Evolutionary conservation across 2,113 vertebrate genomes (phyloP).

Genomic region (Nycticorax nycticorax): DNA sequence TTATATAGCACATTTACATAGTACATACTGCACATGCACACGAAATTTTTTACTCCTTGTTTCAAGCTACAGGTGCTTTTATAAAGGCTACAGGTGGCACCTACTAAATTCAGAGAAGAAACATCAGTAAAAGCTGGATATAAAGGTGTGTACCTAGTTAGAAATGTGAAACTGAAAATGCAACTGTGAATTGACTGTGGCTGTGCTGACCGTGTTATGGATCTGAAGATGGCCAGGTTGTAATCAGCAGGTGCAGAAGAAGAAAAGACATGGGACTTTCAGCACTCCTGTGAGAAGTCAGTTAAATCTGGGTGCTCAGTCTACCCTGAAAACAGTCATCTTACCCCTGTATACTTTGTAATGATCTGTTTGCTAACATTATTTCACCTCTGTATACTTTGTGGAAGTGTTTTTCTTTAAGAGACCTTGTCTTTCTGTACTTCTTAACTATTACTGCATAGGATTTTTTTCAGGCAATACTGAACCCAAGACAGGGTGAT

Average conservation of each 20-base stretch:
- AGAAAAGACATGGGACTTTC: background rate
- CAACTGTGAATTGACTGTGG: background rate
- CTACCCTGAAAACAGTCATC: background rate
- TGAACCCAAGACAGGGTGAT: background rate
- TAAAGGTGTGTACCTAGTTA: background rate
- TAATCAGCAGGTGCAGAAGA: background rate
- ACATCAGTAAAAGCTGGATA: background rate
- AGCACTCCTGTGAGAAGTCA: background rate
- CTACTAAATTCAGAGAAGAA: background rate
- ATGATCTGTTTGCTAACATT: background rate
- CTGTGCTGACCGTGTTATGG: background rate
- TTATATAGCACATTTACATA: background rate
- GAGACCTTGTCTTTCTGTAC: background rate
- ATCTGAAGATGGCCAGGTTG: background rate
- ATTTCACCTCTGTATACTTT: background rate
- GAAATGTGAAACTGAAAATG: background rate
- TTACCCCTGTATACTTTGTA: background rate
- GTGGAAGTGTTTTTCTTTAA: background rate
- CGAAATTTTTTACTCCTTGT: background rate
- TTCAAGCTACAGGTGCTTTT: background rate
- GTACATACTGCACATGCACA: background rate
- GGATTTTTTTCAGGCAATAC: background rate
- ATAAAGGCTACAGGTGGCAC: background rate
- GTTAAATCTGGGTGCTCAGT: background rate
- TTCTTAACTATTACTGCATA: background rate